phyloP scores from a whole-genome alignment of 2,888 invertebrate species.

The Agrochola circellaris region DNA sequence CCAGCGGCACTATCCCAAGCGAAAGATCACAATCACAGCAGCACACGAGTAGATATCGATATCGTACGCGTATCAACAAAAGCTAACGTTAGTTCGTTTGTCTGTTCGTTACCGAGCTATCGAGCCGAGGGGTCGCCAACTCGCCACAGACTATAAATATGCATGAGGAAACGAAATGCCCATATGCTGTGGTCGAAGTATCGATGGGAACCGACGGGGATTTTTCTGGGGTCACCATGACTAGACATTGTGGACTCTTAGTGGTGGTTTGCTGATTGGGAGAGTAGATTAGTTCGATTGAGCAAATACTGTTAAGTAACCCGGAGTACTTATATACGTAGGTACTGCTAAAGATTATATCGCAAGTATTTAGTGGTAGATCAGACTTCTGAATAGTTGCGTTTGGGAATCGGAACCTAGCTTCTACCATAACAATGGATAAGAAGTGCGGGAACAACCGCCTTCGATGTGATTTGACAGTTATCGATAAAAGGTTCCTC shows the following conservation, averaged over 20 bases:
- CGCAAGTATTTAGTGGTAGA: not conserved
- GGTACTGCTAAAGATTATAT: conserved; percentile 1
- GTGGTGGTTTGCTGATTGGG: conserved; percentile 31
- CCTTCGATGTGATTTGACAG: not conserved
- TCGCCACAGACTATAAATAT: conserved; percentile 62
- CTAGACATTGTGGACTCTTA: conserved; percentile 31
- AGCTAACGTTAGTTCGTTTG: conserved; percentile 62
- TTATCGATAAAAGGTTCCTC: not conserved
- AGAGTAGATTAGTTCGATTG: conserved; percentile 28
- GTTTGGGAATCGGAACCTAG: not conserved
- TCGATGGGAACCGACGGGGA: conserved; percentile 50
- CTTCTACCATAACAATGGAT: not conserved
- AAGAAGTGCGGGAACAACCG: not conserved
- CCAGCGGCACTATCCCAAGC: conserved; percentile 20
- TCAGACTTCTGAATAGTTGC: not conserved
- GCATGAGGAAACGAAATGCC: conserved; percentile 67
- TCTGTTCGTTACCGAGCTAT: conserved; percentile 61
- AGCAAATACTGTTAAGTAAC: not conserved
- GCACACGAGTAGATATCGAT: conserved; percentile 57
- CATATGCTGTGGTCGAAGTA: conserved; percentile 62
- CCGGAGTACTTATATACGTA: not conserved
- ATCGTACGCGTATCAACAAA: conserved; percentile 58
- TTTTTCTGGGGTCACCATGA: conserved; percentile 55
- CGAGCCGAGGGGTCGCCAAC: conserved; percentile 62
- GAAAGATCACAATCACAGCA: conserved; percentile 65